phyloP scores from a whole-genome alignment of 1,140 invertebrate species.

The Bombus cullumanus region DNA sequence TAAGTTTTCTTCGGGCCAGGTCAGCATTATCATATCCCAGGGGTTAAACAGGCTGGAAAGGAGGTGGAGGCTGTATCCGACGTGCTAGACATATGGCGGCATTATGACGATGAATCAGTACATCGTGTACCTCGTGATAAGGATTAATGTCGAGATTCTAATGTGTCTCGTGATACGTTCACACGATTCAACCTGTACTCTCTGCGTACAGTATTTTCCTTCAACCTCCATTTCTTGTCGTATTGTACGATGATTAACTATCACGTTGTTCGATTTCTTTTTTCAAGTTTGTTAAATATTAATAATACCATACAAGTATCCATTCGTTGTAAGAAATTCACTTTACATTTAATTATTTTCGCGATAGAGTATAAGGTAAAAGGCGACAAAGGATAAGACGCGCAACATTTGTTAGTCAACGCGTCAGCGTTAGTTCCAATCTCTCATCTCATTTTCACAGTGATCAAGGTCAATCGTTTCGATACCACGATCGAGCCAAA shows the following conservation, averaged over 20 bases:
- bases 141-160: constrained; percentile 44
- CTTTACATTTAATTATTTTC: too few relatives aligned
- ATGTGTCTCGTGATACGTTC: constrained; percentile 1
- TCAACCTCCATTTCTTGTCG: not conserved
- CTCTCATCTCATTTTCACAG: not conserved
- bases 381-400: too few relatives aligned
- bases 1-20: constrained; percentile 13
- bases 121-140: constrained; percentile 52
- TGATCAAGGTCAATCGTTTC: not conserved
- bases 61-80: constrained; percentile 48
- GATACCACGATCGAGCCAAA: not conserved
- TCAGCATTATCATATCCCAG: constrained; percentile 54
- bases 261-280: not conserved
- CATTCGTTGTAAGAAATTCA: too few relatives aligned
- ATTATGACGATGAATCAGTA: constrained; percentile 66
- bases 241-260: not conserved
- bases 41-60: constrained; percentile 49
- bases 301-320: not conserved
- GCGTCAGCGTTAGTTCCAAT: not conserved
- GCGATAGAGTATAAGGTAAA: not conserved
- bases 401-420: too few relatives aligned
- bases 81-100: constrained; percentile 56
- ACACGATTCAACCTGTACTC: not conserved
- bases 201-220: not conserved
- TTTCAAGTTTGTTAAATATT: not conserved